A percentile compares a stretch with the other conserved stretches of the same genome.
Conservation (phyloP, 2,888 invertebrate genomes). For the Pandemis corylana region DNA sequence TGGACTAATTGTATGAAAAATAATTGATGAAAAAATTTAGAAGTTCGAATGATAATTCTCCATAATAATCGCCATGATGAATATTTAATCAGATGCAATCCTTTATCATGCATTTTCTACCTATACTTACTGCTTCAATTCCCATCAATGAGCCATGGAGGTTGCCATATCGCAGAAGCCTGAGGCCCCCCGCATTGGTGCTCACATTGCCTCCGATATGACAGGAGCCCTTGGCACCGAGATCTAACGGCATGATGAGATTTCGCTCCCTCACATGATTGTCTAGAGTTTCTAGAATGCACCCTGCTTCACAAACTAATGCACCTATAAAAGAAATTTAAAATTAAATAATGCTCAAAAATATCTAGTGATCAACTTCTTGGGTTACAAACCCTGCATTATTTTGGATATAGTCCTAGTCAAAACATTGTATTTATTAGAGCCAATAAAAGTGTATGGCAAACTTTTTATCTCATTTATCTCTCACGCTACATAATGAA, state of each 20-base stretch:
- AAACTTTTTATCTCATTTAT: background rate
- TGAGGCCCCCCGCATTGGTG: slow-evolving; percentile 98
- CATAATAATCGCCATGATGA: too few species aligned
- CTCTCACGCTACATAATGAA: background rate
- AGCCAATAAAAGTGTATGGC: too few species aligned
- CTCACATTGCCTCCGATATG: slow-evolving; percentile 98
- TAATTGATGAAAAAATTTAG: too few species aligned
- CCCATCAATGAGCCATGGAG: slow-evolving; percentile 96
- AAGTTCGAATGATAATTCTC: too few species aligned
- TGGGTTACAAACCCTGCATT: background rate
- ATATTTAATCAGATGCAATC: background rate
- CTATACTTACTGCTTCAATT: slow-evolving; percentile 91
- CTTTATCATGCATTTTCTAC: background rate
- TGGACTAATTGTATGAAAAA: too few species aligned
- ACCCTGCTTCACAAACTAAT: slow-evolving; percentile 96
- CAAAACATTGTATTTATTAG: too few species aligned
- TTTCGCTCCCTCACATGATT: slow-evolving; percentile 88
- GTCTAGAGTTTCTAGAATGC: slow-evolving; percentile 94
- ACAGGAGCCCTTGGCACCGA: slow-evolving; percentile 98
- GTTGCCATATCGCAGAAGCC: slow-evolving; percentile 97
- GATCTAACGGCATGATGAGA: slow-evolving; percentile 97
- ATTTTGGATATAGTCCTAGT: too few species aligned
- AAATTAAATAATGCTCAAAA: background rate
- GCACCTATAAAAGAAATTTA: slow-evolving; percentile 78
- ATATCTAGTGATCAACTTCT: background rate